Evolutionary conservation across 2,888 invertebrate genomes (phyloP).

Genomic region (Chloroclystis v-ata): DNA sequence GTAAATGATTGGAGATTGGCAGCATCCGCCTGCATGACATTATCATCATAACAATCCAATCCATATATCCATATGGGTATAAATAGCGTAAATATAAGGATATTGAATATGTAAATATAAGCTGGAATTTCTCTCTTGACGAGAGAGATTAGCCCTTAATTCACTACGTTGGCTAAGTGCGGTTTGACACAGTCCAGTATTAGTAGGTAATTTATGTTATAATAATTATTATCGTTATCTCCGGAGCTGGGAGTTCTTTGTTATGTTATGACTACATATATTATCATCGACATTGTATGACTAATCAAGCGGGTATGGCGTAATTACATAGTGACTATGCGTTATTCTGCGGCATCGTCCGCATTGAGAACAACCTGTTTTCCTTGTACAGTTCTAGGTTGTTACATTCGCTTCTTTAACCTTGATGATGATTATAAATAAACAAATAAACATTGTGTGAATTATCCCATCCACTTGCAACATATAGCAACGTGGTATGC

Average conservation of each 20-base stretch:
- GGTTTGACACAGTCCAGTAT: no score
- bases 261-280: background rate
- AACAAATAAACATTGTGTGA: no score
- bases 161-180: no score
- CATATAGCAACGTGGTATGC: no score
- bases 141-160: no score
- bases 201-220: no score
- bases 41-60: background rate
- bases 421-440: slow-evolving; percentile 2
- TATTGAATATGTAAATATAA: no score
- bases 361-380: slow-evolving; percentile 14
- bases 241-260: background rate
- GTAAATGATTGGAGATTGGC: slow-evolving; percentile 45
- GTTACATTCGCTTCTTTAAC: slow-evolving; percentile 7
- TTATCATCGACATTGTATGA: no score
- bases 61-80: background rate
- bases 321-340: slow-evolving; percentile 2
- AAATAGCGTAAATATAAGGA: no score
- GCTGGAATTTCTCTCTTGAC: background rate
- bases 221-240: background rate
- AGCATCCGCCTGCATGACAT: slow-evolving; percentile 44
- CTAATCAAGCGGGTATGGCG: slow-evolving; percentile 18
- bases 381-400: slow-evolving; percentile 8
- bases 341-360: slow-evolving; percentile 4
- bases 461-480: no score